phyloP scores from a whole-genome alignment of 2,888 invertebrate species.

The Parasteatoda lunata region DNA sequence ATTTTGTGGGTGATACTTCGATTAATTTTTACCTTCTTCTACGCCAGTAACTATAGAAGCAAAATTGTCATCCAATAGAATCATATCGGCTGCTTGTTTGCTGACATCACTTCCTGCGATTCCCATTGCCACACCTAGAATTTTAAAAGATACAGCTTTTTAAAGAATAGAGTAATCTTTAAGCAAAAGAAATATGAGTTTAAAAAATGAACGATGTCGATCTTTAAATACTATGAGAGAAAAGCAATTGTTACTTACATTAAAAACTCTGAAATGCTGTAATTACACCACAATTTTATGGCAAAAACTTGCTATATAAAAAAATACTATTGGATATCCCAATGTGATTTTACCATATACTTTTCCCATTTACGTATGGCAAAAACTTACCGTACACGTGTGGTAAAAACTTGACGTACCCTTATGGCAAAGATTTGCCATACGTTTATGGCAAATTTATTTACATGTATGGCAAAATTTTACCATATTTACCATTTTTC shows the following conservation, averaged over 20 bases:
- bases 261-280: too few relatives aligned
- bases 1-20: background rate
- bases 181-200: background rate
- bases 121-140: conserved; percentile 70
- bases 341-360: too few relatives aligned
- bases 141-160: too few relatives aligned
- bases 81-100: conserved; percentile 76
- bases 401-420: too few relatives aligned
- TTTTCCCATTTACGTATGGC: too few relatives aligned
- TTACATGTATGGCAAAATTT: background rate
- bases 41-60: conserved; percentile 81
- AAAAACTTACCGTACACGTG: too few relatives aligned
- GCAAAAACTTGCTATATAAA: too few relatives aligned
- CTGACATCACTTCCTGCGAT: conserved; percentile 71
- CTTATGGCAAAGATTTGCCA: background rate
- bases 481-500: background rate
- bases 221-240: too few relatives aligned
- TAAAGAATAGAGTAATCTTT: background rate
- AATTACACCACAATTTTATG: too few relatives aligned
- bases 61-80: conserved; percentile 75
- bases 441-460: background rate
- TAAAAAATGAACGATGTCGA: background rate
- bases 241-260: too few relatives aligned
- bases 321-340: too few relatives aligned
- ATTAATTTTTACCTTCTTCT: conserved; percentile 79